Evolutionary conservation across 2,888 invertebrate species (phyloP).

Genomic region (Drosophila mimetica): DNA sequence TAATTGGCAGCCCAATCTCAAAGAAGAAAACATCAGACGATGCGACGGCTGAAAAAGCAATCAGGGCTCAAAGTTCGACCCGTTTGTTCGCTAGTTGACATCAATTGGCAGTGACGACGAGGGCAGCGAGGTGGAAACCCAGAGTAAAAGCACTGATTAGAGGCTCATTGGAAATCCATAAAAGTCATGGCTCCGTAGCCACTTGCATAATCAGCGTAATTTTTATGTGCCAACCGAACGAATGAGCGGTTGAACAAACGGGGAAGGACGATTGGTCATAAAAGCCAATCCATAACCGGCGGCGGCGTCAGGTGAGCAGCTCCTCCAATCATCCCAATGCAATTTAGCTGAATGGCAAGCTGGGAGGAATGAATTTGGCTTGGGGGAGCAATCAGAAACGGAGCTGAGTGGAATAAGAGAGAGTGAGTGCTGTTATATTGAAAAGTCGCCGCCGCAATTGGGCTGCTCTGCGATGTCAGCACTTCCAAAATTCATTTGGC

Average conservation of each 20-base stretch:
- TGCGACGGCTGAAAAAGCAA: slow-evolving; percentile 27
- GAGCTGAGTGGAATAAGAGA: slow-evolving; percentile 23
- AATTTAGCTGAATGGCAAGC: slow-evolving; percentile 63
- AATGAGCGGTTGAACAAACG: neutral
- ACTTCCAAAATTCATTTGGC: slow-evolving; percentile 77
- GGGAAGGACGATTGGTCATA: slow-evolving; percentile 32
- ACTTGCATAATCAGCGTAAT: slow-evolving; percentile 60
- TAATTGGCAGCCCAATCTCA: slow-evolving; percentile 42
- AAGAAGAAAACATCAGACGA: slow-evolving; percentile 18
- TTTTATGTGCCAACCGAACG: slow-evolving; percentile 34
- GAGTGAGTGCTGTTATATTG: slow-evolving; percentile 41
- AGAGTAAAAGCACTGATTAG: slow-evolving; percentile 53
- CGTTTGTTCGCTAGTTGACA: slow-evolving; percentile 40
- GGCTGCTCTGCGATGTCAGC: slow-evolving; percentile 63
- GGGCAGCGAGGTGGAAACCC: slow-evolving; percentile 24
- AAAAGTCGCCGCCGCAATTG: slow-evolving; percentile 26
- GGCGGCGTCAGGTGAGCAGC: slow-evolving; percentile 39
- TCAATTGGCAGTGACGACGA: slow-evolving; percentile 50
- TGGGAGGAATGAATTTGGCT: slow-evolving; percentile 67
- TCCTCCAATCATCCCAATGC: slow-evolving; percentile 47
- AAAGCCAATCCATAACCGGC: slow-evolving; percentile 36
- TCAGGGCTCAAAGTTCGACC: slow-evolving; percentile 31
- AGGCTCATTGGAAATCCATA: slow-evolving; percentile 63
- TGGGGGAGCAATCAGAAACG: slow-evolving; percentile 75
- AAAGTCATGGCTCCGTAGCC: slow-evolving; percentile 41